A percentile compares a stretch with the other conserved stretches of the same genome.
phyloP scores from a whole-genome alignment of 1,140 invertebrate species.

The Orchesella cincta region DNA sequence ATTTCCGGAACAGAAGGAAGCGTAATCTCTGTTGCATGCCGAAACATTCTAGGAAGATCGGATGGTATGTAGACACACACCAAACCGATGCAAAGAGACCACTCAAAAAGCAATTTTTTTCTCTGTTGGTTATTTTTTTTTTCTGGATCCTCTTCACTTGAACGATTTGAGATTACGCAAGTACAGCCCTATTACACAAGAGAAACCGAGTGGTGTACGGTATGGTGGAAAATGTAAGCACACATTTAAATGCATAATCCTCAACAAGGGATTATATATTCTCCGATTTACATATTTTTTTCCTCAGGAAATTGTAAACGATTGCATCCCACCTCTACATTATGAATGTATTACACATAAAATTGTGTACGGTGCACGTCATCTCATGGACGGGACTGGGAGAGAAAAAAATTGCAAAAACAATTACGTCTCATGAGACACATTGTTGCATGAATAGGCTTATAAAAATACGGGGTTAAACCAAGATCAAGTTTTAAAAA shows the following conservation, averaged over 20 bases:
- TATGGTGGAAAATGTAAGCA: neutral
- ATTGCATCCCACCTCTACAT: too few species aligned
- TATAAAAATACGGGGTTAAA: slow-evolving; percentile 1
- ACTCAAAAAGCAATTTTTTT: slow-evolving; percentile 25
- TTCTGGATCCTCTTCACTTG: too few species aligned
- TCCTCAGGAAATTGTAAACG: too few species aligned
- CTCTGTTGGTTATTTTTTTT: too few species aligned
- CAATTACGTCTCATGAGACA: slow-evolving; percentile 46
- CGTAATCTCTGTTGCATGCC: too few species aligned
- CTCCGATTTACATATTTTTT: slow-evolving; percentile 21
- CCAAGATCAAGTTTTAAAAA: too few species aligned
- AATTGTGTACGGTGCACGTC: too few species aligned
- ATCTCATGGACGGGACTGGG: neutral
- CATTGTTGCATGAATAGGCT: slow-evolving; percentile 29
- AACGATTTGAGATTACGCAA: too few species aligned
- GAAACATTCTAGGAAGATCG: too few species aligned
- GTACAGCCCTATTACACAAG: neutral
- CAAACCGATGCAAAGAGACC: neutral
- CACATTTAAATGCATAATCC: slow-evolving; percentile 49
- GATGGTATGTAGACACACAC: neutral
- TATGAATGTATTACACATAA: too few species aligned
- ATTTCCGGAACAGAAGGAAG: too few species aligned
- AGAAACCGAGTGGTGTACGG: neutral
- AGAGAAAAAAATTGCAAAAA: slow-evolving; percentile 46
- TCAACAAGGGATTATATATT: neutral